Base-by-base conservation (phyloP, 2,797 vertebrate genomes). In the Danio jaintianensis region DNA sequence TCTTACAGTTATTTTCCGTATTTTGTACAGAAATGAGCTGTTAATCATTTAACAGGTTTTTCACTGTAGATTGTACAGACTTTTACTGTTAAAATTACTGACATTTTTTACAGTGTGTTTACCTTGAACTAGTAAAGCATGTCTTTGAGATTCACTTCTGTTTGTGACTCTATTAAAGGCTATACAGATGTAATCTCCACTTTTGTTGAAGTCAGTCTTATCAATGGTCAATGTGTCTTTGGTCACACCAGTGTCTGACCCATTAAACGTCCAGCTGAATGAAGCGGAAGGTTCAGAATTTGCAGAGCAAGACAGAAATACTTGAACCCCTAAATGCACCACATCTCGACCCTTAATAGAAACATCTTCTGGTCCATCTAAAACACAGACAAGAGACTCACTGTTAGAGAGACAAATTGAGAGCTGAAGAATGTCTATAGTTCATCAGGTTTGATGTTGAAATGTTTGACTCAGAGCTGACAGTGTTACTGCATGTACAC, bases 341-440 rank as follows among this genome's bases (percentile, higher is more conserved):
- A 72, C 0, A 15, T 0, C 12, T 20, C 36, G 68, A 78, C 87
- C 90, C 0, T 0, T 1, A 82, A 92, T 85, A 70, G 20, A 0
- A 68, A 89, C 84, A 12, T 74, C 73, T 0, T 90, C 89, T 71
- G 90, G 91, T 80, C 91, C 90, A 85, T 87, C 92, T 93, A 85
- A 77, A 89, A 75, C 61, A 85, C 13, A 85, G 13, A 75, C 6
- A 43, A 11, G 13, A 47, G 29, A 29, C 29, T 29, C 29, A 1
- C 1, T 29, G 29, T 29, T 29, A 29, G 3, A 47, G 36, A 6
- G 56, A 29, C 29, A 29, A 29, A 58, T 47, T 10, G 4, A 48
- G 3, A 1, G n/a, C 16, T 9, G 15, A n/a, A 43, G 9, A 18
- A 56, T 16, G 1, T 29, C n/a, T 16, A 66, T 66, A 48, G 62